Base-by-base conservation (phyloP, 2,797 vertebrate species). In the Paramormyrops hopkinsi region DNA sequence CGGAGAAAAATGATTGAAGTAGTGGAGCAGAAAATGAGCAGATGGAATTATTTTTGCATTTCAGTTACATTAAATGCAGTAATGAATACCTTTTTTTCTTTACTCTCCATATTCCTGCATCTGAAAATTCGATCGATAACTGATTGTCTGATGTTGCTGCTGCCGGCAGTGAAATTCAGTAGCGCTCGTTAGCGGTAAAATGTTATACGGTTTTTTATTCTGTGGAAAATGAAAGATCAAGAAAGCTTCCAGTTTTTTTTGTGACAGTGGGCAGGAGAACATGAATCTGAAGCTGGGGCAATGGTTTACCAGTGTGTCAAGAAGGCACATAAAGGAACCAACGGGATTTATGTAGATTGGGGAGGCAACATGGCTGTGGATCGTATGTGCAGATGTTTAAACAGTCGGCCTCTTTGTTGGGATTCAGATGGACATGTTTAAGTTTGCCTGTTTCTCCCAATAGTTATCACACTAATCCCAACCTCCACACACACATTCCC, bases 391-490 rank as follows among this genome's bases (percentile, higher is more conserved):
- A 94, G 95, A 96, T 96, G 95, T 96, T 96, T 94, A 93, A 96
- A 96, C 95, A 96, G 92, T 95, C 46, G 62, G 95, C 95, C 93
- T 94, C 95, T 95, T 96, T 96, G 96, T 96, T 96, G 95, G 94
- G 95, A 96, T 96, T 95, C 95, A 96, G 96, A 96, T 96, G 94
- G 95, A 94, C 95, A 95, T 94, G 94, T 96, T 96, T 95, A 94
- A 96, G 94, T 95, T 92, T 93, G 95, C 95, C 95, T 96, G 94
- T 96, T 85, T 29, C 44, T 95, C 91, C 94, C 95, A 96, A 96
- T 96, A 95, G 95, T 96, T 96, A 96, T 96, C 95, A 93, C 93
- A 90, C 93, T 96, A 96, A 96, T 96, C 96, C 96, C 93, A 94
- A 94, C 94, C 95, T 95, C 93, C 94, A 94, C 95, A 90, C 86